Evolutionary conservation across 2,797 vertebrate species (phyloP).

Genomic region (Acanthornis magna): DNA sequence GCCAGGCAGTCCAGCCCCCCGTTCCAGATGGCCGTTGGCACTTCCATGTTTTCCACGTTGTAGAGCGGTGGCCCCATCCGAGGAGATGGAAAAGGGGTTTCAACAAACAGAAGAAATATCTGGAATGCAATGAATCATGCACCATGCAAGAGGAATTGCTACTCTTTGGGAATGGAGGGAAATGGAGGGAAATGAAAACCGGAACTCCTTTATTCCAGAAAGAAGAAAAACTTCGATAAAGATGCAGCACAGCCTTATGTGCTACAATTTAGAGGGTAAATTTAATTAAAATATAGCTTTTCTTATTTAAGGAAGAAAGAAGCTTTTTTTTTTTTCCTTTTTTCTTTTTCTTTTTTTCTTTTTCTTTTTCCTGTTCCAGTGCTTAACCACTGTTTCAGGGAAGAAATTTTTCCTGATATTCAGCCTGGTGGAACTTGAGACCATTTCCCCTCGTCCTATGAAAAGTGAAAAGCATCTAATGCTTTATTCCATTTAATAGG

Average conservation of each 20-base stretch:
- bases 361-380: too few relatives aligned
- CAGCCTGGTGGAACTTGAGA: background rate
- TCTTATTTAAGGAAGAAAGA: background rate
- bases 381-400: background rate
- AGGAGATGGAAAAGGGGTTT: fast-evolving
- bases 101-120: fast-evolving
- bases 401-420: background rate
- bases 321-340: background rate
- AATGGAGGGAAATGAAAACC: too few relatives aligned
- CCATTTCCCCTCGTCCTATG: background rate
- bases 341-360: background rate
- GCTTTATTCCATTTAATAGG: background rate
- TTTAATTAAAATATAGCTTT: too few relatives aligned
- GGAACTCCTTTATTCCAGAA: background rate
- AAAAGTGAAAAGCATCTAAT: background rate
- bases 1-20: background rate
- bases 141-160: fast-evolving
- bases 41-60: background rate
- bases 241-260: fast-evolving
- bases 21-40: background rate
- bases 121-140: fast-evolving
- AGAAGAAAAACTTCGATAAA: background rate
- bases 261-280: background rate
- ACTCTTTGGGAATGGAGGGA: background rate
- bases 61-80: fast-evolving